phyloP scores from a whole-genome alignment of 2,888 invertebrate genomes.

The Eugnorisma glareosa region DNA sequence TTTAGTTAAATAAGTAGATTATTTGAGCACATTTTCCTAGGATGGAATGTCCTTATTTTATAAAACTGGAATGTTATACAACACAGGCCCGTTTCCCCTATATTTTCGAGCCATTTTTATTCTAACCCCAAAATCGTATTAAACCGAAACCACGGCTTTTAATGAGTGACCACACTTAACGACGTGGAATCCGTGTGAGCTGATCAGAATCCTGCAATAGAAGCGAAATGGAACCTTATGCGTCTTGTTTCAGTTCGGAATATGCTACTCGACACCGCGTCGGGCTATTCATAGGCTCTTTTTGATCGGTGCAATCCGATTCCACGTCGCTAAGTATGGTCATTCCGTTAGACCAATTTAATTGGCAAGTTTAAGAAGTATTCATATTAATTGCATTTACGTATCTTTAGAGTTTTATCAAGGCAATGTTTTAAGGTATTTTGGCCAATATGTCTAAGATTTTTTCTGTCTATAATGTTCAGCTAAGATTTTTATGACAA shows the following conservation, averaged over 20 bases:
- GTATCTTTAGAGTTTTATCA: slow-evolving; percentile 41
- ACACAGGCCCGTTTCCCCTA: neutral
- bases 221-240: neutral
- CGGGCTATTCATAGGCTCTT: neutral
- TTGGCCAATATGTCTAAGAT: slow-evolving; percentile 57
- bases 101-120: slow-evolving; percentile 17
- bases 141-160: slow-evolving; percentile 10
- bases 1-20: slow-evolving; percentile 50
- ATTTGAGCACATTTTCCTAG: slow-evolving; percentile 51
- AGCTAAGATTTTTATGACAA: slow-evolving; percentile 2
- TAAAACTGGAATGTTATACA: slow-evolving; percentile 38
- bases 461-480: slow-evolving; percentile 49
- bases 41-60: slow-evolving; percentile 28
- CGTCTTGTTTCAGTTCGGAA: neutral
- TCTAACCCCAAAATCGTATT: slow-evolving; percentile 10
- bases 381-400: slow-evolving; percentile 26
- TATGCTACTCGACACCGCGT: neutral
- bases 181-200: neutral
- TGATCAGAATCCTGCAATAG: neutral
- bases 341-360: slow-evolving; percentile 15
- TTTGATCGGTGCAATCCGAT: neutral
- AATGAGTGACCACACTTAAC: neutral
- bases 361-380: slow-evolving; percentile 51
- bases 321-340: neutral
- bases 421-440: slow-evolving; percentile 58